Evolutionary conservation across 2,888 invertebrate species (phyloP).

Genomic region (Drosophila trichaetosa): DNA sequence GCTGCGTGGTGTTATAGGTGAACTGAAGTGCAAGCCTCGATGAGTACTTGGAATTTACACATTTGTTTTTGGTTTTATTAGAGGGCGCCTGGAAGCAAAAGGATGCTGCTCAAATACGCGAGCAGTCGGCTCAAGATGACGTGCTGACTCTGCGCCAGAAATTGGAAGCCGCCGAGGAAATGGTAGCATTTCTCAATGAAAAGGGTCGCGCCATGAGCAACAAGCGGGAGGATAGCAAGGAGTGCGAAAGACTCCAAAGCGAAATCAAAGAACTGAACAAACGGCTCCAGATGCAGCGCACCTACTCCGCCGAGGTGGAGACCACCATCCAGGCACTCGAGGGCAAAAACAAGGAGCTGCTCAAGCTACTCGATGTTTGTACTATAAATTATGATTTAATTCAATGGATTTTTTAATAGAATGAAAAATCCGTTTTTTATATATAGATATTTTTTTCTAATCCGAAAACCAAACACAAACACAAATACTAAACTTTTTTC

Average conservation of each 20-base stretch:
- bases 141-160: conserved; percentile 81
- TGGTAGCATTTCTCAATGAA: conserved; percentile 80
- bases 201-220: conserved; percentile 71
- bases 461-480: background rate
- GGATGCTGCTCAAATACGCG: conserved; percentile 84
- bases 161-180: conserved; percentile 77
- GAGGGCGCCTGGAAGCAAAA: conserved; percentile 85
- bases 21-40: conserved; percentile 71
- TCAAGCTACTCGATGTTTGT: conserved; percentile 83
- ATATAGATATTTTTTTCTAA: background rate
- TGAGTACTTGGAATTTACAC: conserved; percentile 45
- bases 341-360: conserved; percentile 82
- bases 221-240: conserved; percentile 82
- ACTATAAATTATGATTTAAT: background rate
- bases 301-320: conserved; percentile 83
- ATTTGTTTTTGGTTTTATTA: conserved; percentile 23
- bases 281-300: conserved; percentile 82
- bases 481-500: too few species aligned
- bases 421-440: background rate
- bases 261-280: conserved; percentile 84
- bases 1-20: conserved; percentile 83
- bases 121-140: conserved; percentile 83
- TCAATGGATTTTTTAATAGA: background rate
- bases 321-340: conserved; percentile 80
- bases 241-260: conserved; percentile 80